Conservation (phyloP, 1,140 invertebrate species). For the Helicorthomorpha holstii region DNA sequence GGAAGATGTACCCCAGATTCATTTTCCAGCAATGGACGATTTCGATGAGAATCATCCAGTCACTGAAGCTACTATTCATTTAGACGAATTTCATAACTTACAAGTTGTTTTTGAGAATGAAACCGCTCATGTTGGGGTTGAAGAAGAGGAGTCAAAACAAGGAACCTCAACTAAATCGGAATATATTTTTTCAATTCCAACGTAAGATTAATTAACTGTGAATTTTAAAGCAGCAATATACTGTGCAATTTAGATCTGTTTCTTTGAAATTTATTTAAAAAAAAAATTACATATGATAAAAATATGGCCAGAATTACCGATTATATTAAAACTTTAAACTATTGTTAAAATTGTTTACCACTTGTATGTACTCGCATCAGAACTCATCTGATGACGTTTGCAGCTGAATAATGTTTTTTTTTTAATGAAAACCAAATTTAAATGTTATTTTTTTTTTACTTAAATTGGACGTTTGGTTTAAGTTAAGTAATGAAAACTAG, state of each 20-base stretch:
- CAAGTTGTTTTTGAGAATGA: conserved; percentile 5
- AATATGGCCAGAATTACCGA: not conserved
- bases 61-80: not conserved
- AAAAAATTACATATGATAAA: not conserved
- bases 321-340: not conserved
- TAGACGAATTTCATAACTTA: conserved; percentile 6
- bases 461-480: too few species aligned
- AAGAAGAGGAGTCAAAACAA: conserved; percentile 4
- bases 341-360: too few species aligned
- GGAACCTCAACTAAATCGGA: not conserved
- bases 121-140: not conserved
- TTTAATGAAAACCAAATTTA: too few species aligned
- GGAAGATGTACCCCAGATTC: conserved; percentile 26
- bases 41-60: conserved; percentile 1
- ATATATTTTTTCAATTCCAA: not conserved
- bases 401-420: too few species aligned
- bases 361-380: too few species aligned
- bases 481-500: too few species aligned
- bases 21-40: conserved; percentile 21
- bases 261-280: not conserved
- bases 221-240: too few species aligned
- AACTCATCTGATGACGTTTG: too few species aligned
- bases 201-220: not conserved
- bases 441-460: too few species aligned
- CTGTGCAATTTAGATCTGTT: too few species aligned